Evolutionary conservation across 2,888 invertebrate species (phyloP).

Genomic region (Lamproptera curius): DNA sequence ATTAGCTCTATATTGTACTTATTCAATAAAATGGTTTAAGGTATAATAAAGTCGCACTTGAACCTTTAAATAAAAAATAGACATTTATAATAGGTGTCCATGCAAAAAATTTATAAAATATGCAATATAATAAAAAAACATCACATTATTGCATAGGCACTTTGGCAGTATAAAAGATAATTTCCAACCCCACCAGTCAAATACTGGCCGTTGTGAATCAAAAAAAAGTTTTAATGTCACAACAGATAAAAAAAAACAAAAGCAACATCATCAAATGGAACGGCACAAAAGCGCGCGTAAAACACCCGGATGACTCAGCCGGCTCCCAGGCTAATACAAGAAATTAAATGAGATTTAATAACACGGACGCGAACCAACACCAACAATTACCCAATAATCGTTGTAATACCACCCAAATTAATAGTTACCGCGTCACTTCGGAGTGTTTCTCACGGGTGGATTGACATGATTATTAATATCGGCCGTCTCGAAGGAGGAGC

Average conservation of each 20-base stretch:
- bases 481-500: constrained; percentile 53
- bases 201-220: too few relatives aligned
- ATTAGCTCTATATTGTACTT: too few relatives aligned
- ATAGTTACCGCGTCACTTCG: constrained; percentile 57
- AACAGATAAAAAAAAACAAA: constrained; percentile 10
- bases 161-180: too few relatives aligned
- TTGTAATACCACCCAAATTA: constrained; percentile 61
- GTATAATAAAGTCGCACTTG: too few relatives aligned
- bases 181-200: too few relatives aligned
- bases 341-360: constrained; percentile 64
- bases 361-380: constrained; percentile 59
- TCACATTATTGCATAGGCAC: too few relatives aligned
- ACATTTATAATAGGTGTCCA: too few relatives aligned
- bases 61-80: too few relatives aligned
- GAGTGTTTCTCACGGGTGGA: constrained; percentile 70
- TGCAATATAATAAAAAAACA: too few relatives aligned
- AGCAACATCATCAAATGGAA: constrained; percentile 11
- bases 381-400: constrained; percentile 67
- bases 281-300: constrained; percentile 21
- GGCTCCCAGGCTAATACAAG: constrained; percentile 54
- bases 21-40: too few relatives aligned
- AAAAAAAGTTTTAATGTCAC: constrained; percentile 4
- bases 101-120: too few relatives aligned
- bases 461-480: constrained; percentile 73
- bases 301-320: constrained; percentile 49